Base-by-base conservation (phyloP, 1,140 invertebrate species). In the Grapholita molesta region DNA sequence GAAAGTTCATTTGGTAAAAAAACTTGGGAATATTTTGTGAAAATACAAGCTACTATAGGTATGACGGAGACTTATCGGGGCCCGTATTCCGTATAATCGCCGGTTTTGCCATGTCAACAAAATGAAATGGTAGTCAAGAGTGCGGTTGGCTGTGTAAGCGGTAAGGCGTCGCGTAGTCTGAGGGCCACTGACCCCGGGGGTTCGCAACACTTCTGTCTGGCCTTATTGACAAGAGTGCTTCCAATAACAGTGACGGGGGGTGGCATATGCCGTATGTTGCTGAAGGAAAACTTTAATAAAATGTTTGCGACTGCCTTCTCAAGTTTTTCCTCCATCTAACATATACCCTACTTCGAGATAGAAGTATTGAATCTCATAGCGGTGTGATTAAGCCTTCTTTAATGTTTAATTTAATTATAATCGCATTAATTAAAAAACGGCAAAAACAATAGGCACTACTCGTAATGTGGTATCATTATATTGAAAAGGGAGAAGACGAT, bases 81-180 rank as follows among this genome's bases (percentile, higher is more conserved):
- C n/a, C n/a, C n/a, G n/a, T n/a, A n/a, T n/a, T n/a, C n/a, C n/a
- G n/a, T n/a, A n/a, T n/a, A n/a, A n/a, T n/a, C n/a, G n/a, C n/a
- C 3, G 28, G 28, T 3, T 30, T 30, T 30, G 3, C 3, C 3
- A 30, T 3, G 7, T 30, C 3, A 30, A 3, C 3, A 30, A 3
- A 30, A 30, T 30, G 6, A 38, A 38, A n/a, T 38, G 15, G 35
- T 38, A n/a, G 42, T 48, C 7, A 48, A 18, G 18, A 21, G 7
- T 21, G 15, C 21, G 0, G 21, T 48, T 48, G 18, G 18, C 18
- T 48, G 42, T 5, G 0, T 21, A 18, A 4, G 8, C 64, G 52
- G 70, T 68, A 33, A 66, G 76, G 78, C 80, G 78, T 74, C 80
- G 67, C 71, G 67, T 70, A 53, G 76, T 82, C 80, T 82, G 67